Evolutionary conservation across 2,888 invertebrate species (phyloP).

Genomic region (Ochlodes sylvanus): DNA sequence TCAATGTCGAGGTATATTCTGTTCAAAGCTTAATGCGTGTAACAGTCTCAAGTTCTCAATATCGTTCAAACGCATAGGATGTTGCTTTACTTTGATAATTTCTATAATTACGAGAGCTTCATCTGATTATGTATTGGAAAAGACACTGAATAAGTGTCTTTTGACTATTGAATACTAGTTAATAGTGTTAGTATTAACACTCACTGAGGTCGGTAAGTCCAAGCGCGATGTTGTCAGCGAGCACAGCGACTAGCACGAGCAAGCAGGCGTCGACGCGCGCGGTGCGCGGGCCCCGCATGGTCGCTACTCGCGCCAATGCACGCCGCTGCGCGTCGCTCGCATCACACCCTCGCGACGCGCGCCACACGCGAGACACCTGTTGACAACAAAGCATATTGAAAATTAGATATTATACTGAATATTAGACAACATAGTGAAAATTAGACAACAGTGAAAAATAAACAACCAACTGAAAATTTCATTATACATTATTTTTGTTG

Average conservation of each 20-base stretch:
- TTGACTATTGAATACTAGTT: too few species aligned
- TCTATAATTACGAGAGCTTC: too few species aligned
- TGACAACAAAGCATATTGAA: conserved; percentile 44
- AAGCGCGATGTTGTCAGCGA: conserved; percentile 52
- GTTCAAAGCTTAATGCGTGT: too few species aligned
- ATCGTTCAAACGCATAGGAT: too few species aligned
- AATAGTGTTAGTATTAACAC: conserved; percentile 42
- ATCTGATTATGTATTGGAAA: too few species aligned
- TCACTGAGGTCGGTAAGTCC: conserved; percentile 68
- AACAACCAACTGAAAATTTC: too few species aligned
- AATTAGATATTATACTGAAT: conserved; percentile 5
- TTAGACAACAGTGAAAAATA: conserved; percentile 44
- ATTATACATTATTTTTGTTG: too few species aligned
- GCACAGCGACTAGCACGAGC: conserved; percentile 60
- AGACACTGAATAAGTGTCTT: too few species aligned
- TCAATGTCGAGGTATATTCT: too few species aligned
- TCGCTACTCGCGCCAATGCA: conserved; percentile 80
- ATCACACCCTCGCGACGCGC: conserved; percentile 79
- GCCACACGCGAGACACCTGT: conserved; percentile 72
- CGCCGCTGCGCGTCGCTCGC: conserved; percentile 74
- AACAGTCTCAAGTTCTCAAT: too few species aligned
- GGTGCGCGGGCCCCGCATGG: conserved; percentile 75
- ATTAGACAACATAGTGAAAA: conserved; percentile 28
- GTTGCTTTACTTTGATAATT: too few species aligned
- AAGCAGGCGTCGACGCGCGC: conserved; percentile 59